Conservation (phyloP, 2,113 vertebrate genomes). For the Rhineura floridana region DNA sequence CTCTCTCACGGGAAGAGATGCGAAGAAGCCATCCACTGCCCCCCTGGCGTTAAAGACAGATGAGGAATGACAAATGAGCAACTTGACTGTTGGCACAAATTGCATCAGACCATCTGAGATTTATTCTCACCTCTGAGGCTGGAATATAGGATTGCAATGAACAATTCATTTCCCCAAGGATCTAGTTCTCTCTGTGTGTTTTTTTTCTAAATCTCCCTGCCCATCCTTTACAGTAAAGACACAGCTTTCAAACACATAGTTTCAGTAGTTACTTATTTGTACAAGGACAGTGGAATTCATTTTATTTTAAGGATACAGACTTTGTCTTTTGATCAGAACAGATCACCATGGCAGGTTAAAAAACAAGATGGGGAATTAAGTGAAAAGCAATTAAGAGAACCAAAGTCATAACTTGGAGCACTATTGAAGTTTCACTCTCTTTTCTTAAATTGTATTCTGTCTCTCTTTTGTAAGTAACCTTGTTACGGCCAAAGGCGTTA, state of each 20-base stretch:
- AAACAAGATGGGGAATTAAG: neutral
- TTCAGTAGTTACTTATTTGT: fast-evolving
- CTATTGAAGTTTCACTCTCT: too few relatives aligned
- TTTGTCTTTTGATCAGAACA: neutral
- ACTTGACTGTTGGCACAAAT: neutral
- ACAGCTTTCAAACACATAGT: fast-evolving
- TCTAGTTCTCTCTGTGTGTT: fast-evolving
- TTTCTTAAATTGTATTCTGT: too few relatives aligned
- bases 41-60: fast-evolving
- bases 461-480: too few relatives aligned
- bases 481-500: too few relatives aligned
- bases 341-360: neutral
- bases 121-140: neutral
- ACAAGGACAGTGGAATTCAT: neutral
- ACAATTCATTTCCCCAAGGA: neutral
- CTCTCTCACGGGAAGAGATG: neutral
- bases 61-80: neutral
- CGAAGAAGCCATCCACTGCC: neutral
- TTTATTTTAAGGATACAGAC: neutral
- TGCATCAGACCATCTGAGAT: neutral
- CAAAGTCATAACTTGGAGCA: too few relatives aligned
- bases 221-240: neutral
- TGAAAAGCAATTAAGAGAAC: neutral
- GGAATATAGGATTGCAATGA: neutral
- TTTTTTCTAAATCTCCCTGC: neutral